These are phyloP conservation scores for Paramormyrops kingsleyae DNA, from an alignment of 2,113 vertebrate genomes.

Conservation along the genomic window DNA sequence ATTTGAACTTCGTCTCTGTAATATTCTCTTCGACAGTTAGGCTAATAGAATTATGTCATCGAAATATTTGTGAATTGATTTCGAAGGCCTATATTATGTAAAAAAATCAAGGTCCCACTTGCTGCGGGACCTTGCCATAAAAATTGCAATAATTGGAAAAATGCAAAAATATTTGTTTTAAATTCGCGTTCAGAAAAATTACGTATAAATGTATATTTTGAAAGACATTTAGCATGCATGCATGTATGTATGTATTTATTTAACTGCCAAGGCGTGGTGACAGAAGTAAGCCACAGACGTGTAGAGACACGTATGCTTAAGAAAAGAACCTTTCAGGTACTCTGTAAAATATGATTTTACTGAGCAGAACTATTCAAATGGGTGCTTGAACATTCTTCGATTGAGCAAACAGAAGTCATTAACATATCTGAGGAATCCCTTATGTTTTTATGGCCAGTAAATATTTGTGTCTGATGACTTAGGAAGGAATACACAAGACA, in stretches of 20 bases:
- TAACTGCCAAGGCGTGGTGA: slow-evolving; percentile 59
- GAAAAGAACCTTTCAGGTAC: slow-evolving; percentile 46
- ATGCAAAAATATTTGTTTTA: neutral
- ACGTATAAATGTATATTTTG: slow-evolving; percentile 16
- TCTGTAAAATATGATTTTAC: slow-evolving; percentile 52
- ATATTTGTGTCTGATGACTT: slow-evolving; percentile 2
- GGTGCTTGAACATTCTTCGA: slow-evolving; percentile 22
- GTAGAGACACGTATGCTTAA: slow-evolving; percentile 53
- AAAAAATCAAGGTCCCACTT: no score
- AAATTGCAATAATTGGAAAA: neutral
- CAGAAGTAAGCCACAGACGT: slow-evolving; percentile 53
- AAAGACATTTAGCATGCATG: slow-evolving; percentile 7
- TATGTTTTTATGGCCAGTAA: neutral
- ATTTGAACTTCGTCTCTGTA: neutral
- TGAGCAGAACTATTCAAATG: slow-evolving; percentile 33
- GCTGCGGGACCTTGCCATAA: neutral
- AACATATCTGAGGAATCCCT: slow-evolving; percentile 26
- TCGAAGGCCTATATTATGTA: neutral
- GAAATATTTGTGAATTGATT: slow-evolving; percentile 15
- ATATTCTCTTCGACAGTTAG: slow-evolving; percentile 9
- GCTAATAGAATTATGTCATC: slow-evolving; percentile 3
- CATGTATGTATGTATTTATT: neutral
- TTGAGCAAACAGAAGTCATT: slow-evolving; percentile 25
- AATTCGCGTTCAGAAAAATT: neutral
- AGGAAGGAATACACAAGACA: neutral